Base-by-base conservation (phyloP, 37 sponge, comb jelly and placozoan species). In the Agelas oroides region DNA sequence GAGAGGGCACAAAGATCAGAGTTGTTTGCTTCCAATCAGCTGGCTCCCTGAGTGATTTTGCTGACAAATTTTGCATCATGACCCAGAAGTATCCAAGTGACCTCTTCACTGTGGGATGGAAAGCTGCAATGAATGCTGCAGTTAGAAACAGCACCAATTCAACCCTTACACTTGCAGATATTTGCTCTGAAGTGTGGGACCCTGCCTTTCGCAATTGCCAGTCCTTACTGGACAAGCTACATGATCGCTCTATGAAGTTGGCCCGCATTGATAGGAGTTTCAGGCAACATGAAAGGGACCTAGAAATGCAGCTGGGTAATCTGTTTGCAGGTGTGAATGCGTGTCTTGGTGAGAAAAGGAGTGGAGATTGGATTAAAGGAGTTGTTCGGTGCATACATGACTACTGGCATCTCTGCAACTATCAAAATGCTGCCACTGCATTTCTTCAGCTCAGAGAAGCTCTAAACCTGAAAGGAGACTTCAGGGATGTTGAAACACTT, bases 401-500 rank as follows among this genome's bases (percentile, higher is more conserved):
- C n/a, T 82, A 55, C 40, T 56, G 82, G 52, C 5, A 71, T 14
- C 54, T 82, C 19, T 37, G 72, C 58, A 37, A 25, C 5, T 59
- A 71, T 28, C 72, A 41, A 24, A 11, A 82, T 5, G 82, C 56
- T 36, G 82, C 82, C 46, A 57, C 38, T 39, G 24, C 35, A n/a
- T 58, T 70, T 23, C 60, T 82, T 11, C 23, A 60, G 18, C 27
- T 82, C 24, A 59, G 46, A 6, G 61, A 59, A 18, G 56, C 35
- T n/a, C 73, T 82, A 11, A n/a, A 36, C 8, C 73, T 82, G 36
- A 21, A 36, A 32, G 86, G 86, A 15, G 52, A 77, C 40, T 86
- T 86, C 63, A 39, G 27, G 25, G 56, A 34, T 59, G 62, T 76
- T 19, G 78, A 86, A 65, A 77, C 28, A 28, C 21, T 86, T n/a